Conservation (phyloP, 2,113 vertebrate genomes). For the Coreoperca whiteheadi region DNA sequence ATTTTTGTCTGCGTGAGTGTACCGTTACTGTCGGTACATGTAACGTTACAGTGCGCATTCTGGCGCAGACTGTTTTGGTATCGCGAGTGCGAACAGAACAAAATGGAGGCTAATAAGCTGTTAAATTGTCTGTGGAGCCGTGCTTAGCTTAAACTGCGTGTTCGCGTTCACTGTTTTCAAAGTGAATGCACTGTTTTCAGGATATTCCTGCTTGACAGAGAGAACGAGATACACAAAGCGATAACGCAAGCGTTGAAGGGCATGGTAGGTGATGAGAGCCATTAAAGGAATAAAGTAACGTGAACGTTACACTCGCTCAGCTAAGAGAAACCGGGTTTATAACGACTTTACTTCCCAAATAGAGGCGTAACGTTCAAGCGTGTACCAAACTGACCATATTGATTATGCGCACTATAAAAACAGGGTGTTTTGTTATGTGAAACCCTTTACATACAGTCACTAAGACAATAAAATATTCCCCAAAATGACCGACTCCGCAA, state of each 20-base stretch:
- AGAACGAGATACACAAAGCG: background rate
- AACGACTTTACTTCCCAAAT: background rate
- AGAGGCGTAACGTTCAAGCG: background rate
- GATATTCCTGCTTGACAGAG: background rate
- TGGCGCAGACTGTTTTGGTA: conserved; percentile 6
- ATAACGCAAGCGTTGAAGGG: too few species aligned
- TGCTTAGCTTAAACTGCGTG: background rate
- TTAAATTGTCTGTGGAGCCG: background rate
- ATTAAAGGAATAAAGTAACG: too few species aligned
- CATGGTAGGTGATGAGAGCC: background rate
- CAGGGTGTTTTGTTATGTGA: too few species aligned
- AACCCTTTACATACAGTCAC: too few species aligned
- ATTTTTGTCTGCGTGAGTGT: background rate
- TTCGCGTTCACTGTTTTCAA: too few species aligned
- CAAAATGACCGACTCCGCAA: conserved; percentile 68
- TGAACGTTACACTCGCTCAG: background rate
- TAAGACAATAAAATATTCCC: background rate
- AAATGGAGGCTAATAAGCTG: conserved; percentile 35
- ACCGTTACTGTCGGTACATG: too few species aligned
- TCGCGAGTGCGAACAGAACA: conserved; percentile 3
- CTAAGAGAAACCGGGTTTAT: background rate
- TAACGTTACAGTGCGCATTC: background rate
- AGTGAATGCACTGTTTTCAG: background rate
- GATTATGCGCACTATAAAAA: background rate
- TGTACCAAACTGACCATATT: background rate